Percentiles rank a stretch among this genome's conserved stretches.
These are phyloP conservation scores for Nyctereutes procyonoides DNA, from an alignment of 2,113 vertebrate species.

Conservation along the genomic window DNA sequence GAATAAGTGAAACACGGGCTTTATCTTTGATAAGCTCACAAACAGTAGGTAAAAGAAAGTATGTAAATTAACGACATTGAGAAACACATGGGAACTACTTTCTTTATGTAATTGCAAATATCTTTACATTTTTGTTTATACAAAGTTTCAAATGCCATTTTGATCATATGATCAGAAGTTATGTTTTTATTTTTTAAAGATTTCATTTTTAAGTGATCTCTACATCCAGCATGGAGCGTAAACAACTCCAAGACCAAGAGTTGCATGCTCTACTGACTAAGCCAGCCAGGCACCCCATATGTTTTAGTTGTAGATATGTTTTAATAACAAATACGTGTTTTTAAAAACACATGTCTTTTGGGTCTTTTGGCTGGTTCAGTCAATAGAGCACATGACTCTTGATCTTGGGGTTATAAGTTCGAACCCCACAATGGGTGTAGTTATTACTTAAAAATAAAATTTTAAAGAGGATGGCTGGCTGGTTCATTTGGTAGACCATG, in stretches of 20 bases:
- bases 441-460: neutral
- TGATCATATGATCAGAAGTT: neutral
- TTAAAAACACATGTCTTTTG: neutral
- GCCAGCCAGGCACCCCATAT: neutral
- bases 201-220: neutral
- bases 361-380: neutral
- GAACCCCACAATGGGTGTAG: neutral
- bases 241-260: neutral
- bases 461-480: neutral
- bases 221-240: neutral
- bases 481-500: neutral
- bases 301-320: slow-evolving; percentile 34
- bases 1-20: neutral
- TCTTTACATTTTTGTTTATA: slow-evolving; percentile 16
- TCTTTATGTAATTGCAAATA: slow-evolving; percentile 39
- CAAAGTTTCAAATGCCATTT: neutral
- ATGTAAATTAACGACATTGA: slow-evolving; percentile 11
- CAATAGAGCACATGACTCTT: neutral
- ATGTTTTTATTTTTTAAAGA: neutral
- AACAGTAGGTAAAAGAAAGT: slow-evolving; percentile 13
- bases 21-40: slow-evolving; percentile 35
- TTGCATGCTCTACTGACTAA: neutral
- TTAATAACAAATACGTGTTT: neutral
- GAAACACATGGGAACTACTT: neutral
- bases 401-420: neutral